Evolutionary conservation across 2,113 vertebrate genomes (phyloP).

Genomic region (Python bivittatus): DNA sequence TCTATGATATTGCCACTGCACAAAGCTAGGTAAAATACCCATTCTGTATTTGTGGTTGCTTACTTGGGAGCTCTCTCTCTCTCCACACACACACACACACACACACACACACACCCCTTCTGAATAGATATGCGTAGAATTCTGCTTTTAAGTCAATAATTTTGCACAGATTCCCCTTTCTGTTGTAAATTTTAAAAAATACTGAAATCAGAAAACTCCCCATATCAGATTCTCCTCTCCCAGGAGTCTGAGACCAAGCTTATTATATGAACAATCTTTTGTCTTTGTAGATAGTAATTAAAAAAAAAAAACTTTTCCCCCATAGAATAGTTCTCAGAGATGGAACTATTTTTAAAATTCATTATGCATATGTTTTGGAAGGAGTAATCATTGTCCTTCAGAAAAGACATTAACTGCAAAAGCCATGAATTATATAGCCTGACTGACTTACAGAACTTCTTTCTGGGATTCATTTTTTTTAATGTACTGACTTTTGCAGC

Average conservation of each 20-base stretch:
- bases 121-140: neutral
- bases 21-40: neutral
- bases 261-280: slow-evolving; percentile 46
- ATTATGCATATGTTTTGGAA: slow-evolving; percentile 38
- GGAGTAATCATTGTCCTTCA: slow-evolving; percentile 51
- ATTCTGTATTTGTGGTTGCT: neutral
- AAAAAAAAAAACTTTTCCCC: slow-evolving; percentile 2
- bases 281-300: slow-evolving; percentile 53
- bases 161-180: slow-evolving; percentile 24
- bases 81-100: no score
- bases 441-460: slow-evolving; percentile 61
- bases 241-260: neutral
- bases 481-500: slow-evolving; percentile 36
- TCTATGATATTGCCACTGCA: neutral
- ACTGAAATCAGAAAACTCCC: slow-evolving; percentile 13
- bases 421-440: slow-evolving; percentile 57
- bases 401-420: slow-evolving; percentile 60
- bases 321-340: slow-evolving; percentile 44
- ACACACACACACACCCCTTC: neutral
- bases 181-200: neutral
- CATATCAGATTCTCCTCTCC: neutral
- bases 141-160: neutral
- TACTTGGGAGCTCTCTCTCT: neutral
- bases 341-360: slow-evolving; percentile 60
- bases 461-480: slow-evolving; percentile 59